Base-by-base conservation (phyloP, 2,888 invertebrate species). In the Papilio demoleus region DNA sequence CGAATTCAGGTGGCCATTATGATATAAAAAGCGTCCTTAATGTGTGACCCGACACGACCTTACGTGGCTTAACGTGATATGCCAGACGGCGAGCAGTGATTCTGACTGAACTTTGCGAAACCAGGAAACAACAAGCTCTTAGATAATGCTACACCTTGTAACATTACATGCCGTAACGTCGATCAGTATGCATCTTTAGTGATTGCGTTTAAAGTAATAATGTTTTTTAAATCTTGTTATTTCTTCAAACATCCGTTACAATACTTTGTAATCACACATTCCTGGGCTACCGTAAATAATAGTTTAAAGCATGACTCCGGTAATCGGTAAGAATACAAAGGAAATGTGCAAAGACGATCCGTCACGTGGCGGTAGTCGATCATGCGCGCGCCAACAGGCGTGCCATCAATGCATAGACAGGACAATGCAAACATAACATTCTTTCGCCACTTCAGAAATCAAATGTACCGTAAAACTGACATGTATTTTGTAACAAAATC, bases 341-440 rank as follows among this genome's bases (percentile, higher is more conserved):
- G 61, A 73, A 72, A 67, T 72, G 53, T 70, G 64, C 63, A 70
- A 73, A 73, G 72, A 70, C 71, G 71, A 74, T 74, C 72, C 73
- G 74, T 72, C 73, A 75, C 71, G 61, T 63, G 59, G 47, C 34
- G 34, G 68, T 22, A 67, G 65, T 73, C 75, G 62, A 75, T 78
- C 75, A 77, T 74, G 75, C 77, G 73, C 62, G 70, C 58, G 70
- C 73, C 65, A 71, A 78, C 73, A 76, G 71, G 70, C 74, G 71
- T 70, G 72, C 72, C 73, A 76, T 77, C 70, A 70, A 73, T 73
- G 64, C 67, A 34, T 68, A 67, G 70, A 72, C 70, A 40, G 65
- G 50, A 76, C 76, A 78, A 77, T 74, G 63, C 71, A 74, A 75
- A 73, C 71, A 74, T 70, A 70, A 68, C 62, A 67, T 71, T 70